phyloP scores from a whole-genome alignment of 2,113 vertebrate genomes.

The Dissostichus mawsoni region DNA sequence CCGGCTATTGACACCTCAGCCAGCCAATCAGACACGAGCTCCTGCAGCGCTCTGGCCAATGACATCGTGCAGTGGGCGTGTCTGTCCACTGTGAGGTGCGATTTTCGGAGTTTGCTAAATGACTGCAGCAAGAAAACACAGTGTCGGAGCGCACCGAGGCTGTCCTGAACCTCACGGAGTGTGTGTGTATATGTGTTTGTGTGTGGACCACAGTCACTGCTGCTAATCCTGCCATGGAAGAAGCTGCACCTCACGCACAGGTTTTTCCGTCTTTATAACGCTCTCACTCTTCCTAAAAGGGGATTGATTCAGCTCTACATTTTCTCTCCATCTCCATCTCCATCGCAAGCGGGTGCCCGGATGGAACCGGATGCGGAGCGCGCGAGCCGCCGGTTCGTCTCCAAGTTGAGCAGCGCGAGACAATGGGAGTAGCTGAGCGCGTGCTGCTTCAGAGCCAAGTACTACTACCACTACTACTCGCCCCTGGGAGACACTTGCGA shows the following conservation, averaged over 20 bases:
- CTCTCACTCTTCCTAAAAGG: slow-evolving; percentile 44
- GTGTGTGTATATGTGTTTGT: slow-evolving; percentile 21
- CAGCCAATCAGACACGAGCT: slow-evolving; percentile 75
- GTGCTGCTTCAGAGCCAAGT: slow-evolving; percentile 86
- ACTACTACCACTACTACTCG: slow-evolving; percentile 74
- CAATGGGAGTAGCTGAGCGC: slow-evolving; percentile 91
- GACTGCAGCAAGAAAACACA: slow-evolving; percentile 96
- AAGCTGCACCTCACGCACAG: slow-evolving; percentile 36
- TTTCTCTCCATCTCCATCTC: slow-evolving; percentile 5
- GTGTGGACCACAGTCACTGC: slow-evolving; percentile 12
- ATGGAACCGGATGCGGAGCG: slow-evolving; percentile 62
- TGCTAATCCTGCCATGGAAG: slow-evolving; percentile 75
- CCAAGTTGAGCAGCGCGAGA: slow-evolving; percentile 84
- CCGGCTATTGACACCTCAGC: slow-evolving; percentile 72
- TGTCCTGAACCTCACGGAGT: slow-evolving; percentile 22
- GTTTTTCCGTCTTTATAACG: slow-evolving; percentile 8
- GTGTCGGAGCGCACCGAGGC: slow-evolving; percentile 78
- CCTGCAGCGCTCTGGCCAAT: slow-evolving; percentile 84
- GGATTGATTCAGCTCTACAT: slow-evolving; percentile 43
- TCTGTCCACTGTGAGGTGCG: slow-evolving; percentile 83
- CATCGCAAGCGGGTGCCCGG: slow-evolving; percentile 54
- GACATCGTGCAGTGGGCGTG: slow-evolving; percentile 86
- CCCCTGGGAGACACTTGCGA: slow-evolving; percentile 83
- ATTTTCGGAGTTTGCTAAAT: slow-evolving; percentile 95
- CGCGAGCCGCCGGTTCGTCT: slow-evolving; percentile 73